Percentiles rank a stretch among this genome's conserved stretches.
phyloP scores from a whole-genome alignment of 2,888 invertebrate species.

The Pristionchus maxplancki region DNA sequence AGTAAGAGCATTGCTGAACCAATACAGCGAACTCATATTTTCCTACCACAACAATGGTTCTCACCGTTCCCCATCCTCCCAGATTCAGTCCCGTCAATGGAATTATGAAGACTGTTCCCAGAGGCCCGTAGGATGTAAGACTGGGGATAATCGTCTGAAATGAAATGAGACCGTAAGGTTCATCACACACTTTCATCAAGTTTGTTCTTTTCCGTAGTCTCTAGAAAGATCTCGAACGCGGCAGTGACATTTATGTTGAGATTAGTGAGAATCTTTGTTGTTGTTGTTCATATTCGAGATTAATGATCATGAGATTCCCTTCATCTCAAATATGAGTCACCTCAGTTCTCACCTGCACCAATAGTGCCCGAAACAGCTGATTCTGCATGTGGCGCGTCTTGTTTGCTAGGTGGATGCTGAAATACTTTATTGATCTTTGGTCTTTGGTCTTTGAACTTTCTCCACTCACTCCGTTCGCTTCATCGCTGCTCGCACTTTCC shows the following conservation, averaged over 20 bases:
- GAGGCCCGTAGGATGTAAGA: not conserved
- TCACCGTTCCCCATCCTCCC: constrained; percentile 32
- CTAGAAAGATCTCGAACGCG: not conserved
- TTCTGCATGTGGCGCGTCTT: constrained; percentile 11
- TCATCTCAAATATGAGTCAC: not conserved
- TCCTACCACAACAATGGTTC: not conserved
- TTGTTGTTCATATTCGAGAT: not conserved
- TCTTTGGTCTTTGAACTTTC: not conserved
- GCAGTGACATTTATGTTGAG: not conserved
- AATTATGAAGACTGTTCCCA: not conserved
- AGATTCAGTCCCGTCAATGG: not conserved
- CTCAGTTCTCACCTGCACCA: not conserved
- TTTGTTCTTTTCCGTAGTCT: not conserved
- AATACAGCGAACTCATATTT: no score
- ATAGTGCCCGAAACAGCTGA: not conserved
- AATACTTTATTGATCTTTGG: not conserved
- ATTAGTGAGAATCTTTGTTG: not conserved
- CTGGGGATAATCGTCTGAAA: constrained; percentile 11
- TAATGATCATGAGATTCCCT: not conserved
- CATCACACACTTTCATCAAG: not conserved
- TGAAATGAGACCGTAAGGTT: not conserved
- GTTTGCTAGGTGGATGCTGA: not conserved
- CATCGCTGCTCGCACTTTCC: not conserved
- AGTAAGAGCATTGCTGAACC: no score
- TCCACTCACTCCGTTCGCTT: not conserved